Percentiles rank a stretch among this genome's conserved stretches.
Evolutionary conservation across 2,113 vertebrate genomes (phyloP).

Genomic region (Cyphotilapia sp.): DNA sequence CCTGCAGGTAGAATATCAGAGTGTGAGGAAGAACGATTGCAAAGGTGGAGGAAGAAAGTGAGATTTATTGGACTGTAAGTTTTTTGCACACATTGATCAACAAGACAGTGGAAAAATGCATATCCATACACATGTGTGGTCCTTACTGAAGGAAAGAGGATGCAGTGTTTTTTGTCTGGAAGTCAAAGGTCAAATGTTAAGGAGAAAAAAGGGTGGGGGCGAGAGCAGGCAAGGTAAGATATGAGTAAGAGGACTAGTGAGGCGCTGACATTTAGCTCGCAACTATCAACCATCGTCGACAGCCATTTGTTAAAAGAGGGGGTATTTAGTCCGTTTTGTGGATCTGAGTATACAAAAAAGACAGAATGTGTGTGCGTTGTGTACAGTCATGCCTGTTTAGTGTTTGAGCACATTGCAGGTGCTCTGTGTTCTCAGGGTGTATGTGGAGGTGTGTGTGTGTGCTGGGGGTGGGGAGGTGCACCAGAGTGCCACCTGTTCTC

Average conservation of each 20-base stretch:
- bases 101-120: background rate
- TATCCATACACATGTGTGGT: background rate
- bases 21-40: background rate
- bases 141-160: background rate
- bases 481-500: slow-evolving; percentile 60
- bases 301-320: background rate
- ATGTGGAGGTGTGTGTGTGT: background rate
- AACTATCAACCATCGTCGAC: background rate
- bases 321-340: background rate
- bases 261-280: background rate
- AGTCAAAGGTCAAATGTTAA: background rate
- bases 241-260: background rate
- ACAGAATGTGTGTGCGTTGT: background rate
- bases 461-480: background rate
- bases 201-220: background rate
- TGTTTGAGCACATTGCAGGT: slow-evolving; percentile 1
- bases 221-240: background rate
- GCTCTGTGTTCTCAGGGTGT: background rate
- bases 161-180: background rate
- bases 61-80: background rate
- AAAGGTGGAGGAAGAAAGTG: background rate
- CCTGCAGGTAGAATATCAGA: background rate
- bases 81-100: background rate
- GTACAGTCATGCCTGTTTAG: background rate
- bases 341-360: background rate